phyloP scores from a whole-genome alignment of 2,113 vertebrate species.

The Galbula dea region DNA sequence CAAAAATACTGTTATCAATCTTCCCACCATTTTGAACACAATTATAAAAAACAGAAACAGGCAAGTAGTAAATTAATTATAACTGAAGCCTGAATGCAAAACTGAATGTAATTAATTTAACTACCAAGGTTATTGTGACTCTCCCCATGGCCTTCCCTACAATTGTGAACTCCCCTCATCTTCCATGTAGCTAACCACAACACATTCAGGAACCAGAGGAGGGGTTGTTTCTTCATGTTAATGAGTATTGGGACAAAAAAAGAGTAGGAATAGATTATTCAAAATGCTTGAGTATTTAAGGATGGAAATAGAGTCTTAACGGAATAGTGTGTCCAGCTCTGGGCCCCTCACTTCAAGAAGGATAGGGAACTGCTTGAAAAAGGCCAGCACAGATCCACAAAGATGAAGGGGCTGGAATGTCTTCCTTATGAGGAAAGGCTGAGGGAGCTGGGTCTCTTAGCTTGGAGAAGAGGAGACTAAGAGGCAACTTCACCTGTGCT shows the following conservation, averaged over 20 bases:
- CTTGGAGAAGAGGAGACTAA: too few species aligned
- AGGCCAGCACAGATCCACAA: too few species aligned
- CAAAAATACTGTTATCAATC: neutral
- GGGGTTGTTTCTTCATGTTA: neutral
- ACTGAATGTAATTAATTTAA: neutral
- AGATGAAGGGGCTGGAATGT: too few species aligned
- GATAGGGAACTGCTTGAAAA: too few species aligned
- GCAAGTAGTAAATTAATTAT: neutral
- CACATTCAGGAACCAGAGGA: neutral
- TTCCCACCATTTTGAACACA: neutral
- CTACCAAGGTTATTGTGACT: neutral
- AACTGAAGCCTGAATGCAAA: neutral
- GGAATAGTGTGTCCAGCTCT: too few species aligned
- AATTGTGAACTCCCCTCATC: neutral
- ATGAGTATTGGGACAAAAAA: neutral
- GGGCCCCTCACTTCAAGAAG: too few species aligned
- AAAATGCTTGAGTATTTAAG: neutral
- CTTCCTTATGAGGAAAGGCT: too few species aligned
- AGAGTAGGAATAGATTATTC: neutral
- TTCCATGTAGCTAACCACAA: neutral
- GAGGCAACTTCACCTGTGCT: too few species aligned
- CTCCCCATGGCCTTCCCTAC: neutral
- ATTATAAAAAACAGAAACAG: neutral
- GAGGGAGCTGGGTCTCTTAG: too few species aligned
- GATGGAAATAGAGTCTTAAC: neutral